phyloP scores from a whole-genome alignment of 2,888 invertebrate species.

The Diloba caeruleocephala region DNA sequence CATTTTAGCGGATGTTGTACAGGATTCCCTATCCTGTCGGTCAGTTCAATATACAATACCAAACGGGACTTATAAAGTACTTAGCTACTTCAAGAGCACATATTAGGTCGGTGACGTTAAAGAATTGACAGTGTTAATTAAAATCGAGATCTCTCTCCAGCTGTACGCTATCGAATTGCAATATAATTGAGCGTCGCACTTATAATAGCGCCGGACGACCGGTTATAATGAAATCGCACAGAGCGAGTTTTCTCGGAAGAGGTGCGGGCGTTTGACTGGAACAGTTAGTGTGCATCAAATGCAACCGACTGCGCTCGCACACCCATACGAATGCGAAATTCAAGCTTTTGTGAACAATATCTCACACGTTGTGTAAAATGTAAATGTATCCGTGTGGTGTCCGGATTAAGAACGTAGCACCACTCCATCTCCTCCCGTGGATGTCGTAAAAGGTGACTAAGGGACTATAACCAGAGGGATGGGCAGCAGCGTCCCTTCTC shows the following conservation, averaged over 20 bases:
- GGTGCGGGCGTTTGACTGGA: slow-evolving; percentile 61
- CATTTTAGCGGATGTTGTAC: slow-evolving; percentile 40
- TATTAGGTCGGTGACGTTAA: slow-evolving; percentile 10
- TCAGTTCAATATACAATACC: slow-evolving; percentile 10
- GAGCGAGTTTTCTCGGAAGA: slow-evolving; percentile 70
- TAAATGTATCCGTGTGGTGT: too few relatives aligned
- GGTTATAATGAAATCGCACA: slow-evolving; percentile 55
- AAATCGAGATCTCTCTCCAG: slow-evolving; percentile 34
- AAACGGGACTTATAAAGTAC: background rate
- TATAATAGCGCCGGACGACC: slow-evolving; percentile 38
- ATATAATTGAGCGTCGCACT: slow-evolving; percentile 35
- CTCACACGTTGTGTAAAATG: background rate
- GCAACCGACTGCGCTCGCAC: slow-evolving; percentile 42
- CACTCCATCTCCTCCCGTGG: too few relatives aligned
- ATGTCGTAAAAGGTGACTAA: too few relatives aligned
- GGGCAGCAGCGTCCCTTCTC: too few relatives aligned
- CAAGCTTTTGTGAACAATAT: slow-evolving; percentile 18
- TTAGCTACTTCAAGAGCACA: background rate
- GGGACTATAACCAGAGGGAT: too few relatives aligned
- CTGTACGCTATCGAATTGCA: slow-evolving; percentile 33
- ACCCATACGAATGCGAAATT: slow-evolving; percentile 25
- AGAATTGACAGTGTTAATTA: slow-evolving; percentile 22
- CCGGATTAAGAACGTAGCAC: too few relatives aligned
- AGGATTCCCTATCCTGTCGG: slow-evolving; percentile 25
- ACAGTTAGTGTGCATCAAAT: slow-evolving; percentile 52